These are phyloP conservation scores for Perca fluviatilis DNA, from an alignment of 2,113 vertebrate species.

Conservation along the genomic window DNA sequence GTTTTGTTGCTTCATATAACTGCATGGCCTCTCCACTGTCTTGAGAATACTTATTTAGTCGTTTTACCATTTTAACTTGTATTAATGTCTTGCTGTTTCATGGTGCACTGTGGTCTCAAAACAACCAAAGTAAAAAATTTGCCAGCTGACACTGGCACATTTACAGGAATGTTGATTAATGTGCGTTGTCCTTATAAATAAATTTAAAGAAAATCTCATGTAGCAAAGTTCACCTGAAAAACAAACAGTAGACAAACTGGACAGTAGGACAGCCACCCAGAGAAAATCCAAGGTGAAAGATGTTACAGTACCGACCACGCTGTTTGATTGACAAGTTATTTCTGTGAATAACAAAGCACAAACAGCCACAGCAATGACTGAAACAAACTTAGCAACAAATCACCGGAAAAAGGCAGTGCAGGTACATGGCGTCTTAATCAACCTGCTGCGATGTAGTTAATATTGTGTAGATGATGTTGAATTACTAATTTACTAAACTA, in stretches of 20 bases:
- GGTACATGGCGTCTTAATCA: background rate
- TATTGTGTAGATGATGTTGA: background rate
- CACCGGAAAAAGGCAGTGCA: conserved; percentile 12
- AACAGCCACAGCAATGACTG: conserved; percentile 38
- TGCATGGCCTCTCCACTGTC: too few relatives aligned
- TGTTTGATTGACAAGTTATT: conserved; percentile 44
- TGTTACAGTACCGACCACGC: conserved; percentile 37
- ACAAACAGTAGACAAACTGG: background rate
- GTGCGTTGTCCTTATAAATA: too few relatives aligned
- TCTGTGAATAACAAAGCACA: conserved; percentile 28
- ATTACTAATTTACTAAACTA: background rate
- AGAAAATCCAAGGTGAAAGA: conserved; percentile 45
- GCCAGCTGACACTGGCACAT: too few relatives aligned
- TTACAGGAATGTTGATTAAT: too few relatives aligned
- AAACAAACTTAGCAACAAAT: conserved; percentile 26
- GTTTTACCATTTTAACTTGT: too few relatives aligned
- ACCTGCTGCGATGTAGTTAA: background rate
- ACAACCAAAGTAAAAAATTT: too few relatives aligned
- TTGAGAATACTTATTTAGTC: too few relatives aligned
- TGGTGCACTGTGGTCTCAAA: too few relatives aligned
- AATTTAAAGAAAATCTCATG: background rate
- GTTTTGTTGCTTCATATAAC: too few relatives aligned
- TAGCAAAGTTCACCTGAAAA: conserved; percentile 8
- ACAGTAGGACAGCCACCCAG: conserved; percentile 18
- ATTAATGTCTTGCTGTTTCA: too few relatives aligned